phyloP scores from a whole-genome alignment of 1,140 invertebrate genomes.

The Aricia agestis region DNA sequence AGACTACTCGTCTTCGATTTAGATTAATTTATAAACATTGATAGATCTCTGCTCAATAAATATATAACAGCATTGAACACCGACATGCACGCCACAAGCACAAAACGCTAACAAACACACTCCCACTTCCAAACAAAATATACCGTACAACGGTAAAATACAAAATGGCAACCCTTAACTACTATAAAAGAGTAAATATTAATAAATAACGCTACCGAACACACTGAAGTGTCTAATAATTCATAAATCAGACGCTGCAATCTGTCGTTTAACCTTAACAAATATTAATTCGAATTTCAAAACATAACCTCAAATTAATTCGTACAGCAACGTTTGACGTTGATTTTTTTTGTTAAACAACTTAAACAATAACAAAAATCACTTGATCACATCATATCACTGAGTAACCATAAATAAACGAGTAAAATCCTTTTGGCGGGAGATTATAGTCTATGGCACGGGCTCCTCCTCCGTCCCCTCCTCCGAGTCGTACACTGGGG shows the following conservation, averaged over 20 bases:
- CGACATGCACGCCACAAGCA: conserved; percentile 47
- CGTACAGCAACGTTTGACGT: conserved; percentile 19
- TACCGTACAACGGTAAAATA: conserved; percentile 42
- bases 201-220: conserved; percentile 12
- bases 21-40: conserved; percentile 35
- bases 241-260: conserved; percentile 7
- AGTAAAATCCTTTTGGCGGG: conserved; percentile 12
- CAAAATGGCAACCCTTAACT: conserved; percentile 52
- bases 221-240: not conserved
- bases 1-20: conserved; percentile 28
- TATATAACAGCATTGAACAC: conserved; percentile 14
- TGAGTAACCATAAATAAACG: conserved; percentile 49
- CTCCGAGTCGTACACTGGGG: conserved; percentile 71
- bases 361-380: conserved; percentile 26
- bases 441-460: conserved; percentile 54
- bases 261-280: not conserved
- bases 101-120: conserved; percentile 62
- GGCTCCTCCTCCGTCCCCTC: conserved; percentile 73
- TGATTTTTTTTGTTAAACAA: conserved; percentile 4
- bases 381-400: conserved; percentile 47
- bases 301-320: conserved; percentile 16
- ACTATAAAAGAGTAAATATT: conserved; percentile 10
- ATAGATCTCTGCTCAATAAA: conserved; percentile 16
- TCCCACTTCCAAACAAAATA: conserved; percentile 40
- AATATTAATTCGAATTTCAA: not conserved